Conservation (phyloP, 2,797 vertebrate species). For the Rhabdophis nuchalis region DNA sequence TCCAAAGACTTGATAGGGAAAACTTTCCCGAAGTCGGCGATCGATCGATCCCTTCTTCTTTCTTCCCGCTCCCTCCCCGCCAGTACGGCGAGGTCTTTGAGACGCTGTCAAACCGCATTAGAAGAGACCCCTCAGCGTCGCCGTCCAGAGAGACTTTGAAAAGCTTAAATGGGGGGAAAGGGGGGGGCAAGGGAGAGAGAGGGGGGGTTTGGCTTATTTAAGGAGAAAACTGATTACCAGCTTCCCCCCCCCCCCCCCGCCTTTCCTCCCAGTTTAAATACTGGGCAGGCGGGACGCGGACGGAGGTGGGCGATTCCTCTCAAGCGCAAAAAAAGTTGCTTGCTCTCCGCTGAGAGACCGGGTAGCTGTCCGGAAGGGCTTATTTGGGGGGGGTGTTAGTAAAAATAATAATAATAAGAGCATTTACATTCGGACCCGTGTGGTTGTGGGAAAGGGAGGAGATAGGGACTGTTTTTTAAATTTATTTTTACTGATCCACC, state of each 20-base stretch:
- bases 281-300: not conserved
- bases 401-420: not conserved
- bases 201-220: not conserved
- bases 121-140: not conserved
- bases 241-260: not conserved
- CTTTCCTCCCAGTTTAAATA: not conserved
- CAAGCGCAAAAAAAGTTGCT: not conserved
- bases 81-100: not conserved
- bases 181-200: fast-evolving
- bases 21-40: conserved; percentile 4
- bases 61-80: not conserved
- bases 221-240: not conserved
- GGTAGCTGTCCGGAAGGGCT: too few relatives aligned
- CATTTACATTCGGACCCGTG: not conserved
- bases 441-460: not conserved
- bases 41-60: not conserved
- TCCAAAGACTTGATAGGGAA: not conserved
- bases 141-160: conserved; percentile 11
- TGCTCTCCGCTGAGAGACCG: too few relatives aligned
- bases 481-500: not conserved
- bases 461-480: not conserved
- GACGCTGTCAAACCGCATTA: conserved; percentile 29
- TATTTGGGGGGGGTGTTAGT: not conserved
- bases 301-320: not conserved
- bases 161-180: not conserved